phyloP scores from a whole-genome alignment of 2,888 invertebrate species.

The Rhagonycha lutea region DNA sequence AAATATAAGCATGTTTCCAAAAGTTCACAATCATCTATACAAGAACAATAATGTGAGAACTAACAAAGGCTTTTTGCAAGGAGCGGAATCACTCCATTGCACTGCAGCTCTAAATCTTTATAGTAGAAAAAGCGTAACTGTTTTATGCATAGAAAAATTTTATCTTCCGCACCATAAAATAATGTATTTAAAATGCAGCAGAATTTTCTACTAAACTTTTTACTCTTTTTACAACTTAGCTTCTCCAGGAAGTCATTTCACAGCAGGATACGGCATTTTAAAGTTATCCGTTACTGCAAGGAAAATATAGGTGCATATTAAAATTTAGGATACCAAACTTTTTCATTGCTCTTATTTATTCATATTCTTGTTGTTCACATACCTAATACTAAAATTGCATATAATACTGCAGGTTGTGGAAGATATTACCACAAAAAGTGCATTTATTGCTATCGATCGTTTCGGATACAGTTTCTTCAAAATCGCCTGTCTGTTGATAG shows the following conservation, averaged over 20 bases:
- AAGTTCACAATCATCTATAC: background rate
- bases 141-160: background rate
- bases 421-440: slow-evolving; percentile 14
- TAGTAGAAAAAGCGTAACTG: background rate
- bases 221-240: slow-evolving; percentile 32
- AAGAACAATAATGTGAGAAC: background rate
- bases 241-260: slow-evolving; percentile 42
- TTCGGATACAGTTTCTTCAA: slow-evolving; percentile 49
- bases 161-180: slow-evolving; percentile 16
- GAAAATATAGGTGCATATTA: slow-evolving; percentile 42
- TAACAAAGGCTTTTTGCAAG: background rate
- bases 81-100: background rate
- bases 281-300: slow-evolving; percentile 44
- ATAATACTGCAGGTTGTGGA: background rate
- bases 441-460: slow-evolving; percentile 50
- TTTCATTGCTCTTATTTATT: slow-evolving; percentile 23
- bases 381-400: background rate
- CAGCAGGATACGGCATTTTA: slow-evolving; percentile 41
- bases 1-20: background rate
- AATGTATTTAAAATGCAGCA: slow-evolving; percentile 11
- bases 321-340: slow-evolving; percentile 36
- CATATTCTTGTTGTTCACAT: background rate
- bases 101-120: background rate
- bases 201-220: slow-evolving; percentile 21
- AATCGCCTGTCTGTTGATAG: slow-evolving; percentile 17